These are phyloP conservation scores for Malurus alboscapulatus DNA, from an alignment of 2,113 vertebrate genomes.

Conservation along the genomic window DNA sequence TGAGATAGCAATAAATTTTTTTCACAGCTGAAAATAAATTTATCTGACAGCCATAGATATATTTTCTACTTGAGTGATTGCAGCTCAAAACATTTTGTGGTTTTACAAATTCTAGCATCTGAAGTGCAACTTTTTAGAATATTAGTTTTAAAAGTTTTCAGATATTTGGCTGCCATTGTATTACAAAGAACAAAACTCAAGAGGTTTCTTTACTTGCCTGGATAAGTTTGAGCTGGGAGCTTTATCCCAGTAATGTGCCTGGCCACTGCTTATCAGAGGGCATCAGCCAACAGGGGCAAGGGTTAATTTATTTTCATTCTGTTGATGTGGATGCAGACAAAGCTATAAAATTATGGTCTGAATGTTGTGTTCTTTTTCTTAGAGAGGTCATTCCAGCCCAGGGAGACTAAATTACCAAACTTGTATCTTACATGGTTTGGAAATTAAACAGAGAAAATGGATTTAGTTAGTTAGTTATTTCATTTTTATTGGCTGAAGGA, in stretches of 20 bases:
- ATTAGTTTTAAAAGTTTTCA: constrained; percentile 33
- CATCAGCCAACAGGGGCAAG: not conserved
- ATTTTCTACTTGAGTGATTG: constrained; percentile 43
- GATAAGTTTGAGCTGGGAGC: not conserved
- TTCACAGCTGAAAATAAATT: constrained; percentile 9
- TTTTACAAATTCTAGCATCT: not conserved
- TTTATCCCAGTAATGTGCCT: not conserved
- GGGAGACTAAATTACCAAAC: not conserved
- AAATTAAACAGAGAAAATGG: not conserved
- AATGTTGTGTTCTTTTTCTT: not conserved
- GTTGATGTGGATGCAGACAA: not conserved
- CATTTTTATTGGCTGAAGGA: not conserved
- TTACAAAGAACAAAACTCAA: not conserved
- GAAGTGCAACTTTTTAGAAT: constrained; percentile 18
- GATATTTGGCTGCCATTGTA: not conserved
- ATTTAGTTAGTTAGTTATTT: too few species aligned
- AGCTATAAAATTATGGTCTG: not conserved
- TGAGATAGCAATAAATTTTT: not conserved
- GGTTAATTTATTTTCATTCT: not conserved
- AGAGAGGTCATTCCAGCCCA: not conserved
- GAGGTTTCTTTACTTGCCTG: not conserved
- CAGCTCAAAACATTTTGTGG: constrained; percentile 15
- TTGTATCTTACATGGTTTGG: not conserved
- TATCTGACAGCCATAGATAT: constrained; percentile 30
- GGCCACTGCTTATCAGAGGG: not conserved